Conservation (phyloP, 2,113 vertebrate genomes). For the Emydura subglobosa region DNA sequence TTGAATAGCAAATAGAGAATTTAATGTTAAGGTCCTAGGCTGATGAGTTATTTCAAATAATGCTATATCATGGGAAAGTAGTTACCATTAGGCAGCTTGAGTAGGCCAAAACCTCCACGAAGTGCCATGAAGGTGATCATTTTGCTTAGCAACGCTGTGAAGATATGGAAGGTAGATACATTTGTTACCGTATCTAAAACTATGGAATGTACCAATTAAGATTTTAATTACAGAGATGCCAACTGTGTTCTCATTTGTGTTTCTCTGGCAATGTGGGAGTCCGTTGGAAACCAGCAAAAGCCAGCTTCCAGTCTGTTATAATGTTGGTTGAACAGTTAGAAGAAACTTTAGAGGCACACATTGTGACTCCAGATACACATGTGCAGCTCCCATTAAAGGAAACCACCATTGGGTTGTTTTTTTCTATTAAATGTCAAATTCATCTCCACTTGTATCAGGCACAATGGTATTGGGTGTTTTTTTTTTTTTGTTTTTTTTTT, state of each 20-base stretch:
- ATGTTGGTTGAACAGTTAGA: background rate
- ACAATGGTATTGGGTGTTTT: background rate
- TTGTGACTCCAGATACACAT: too few relatives aligned
- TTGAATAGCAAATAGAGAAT: background rate
- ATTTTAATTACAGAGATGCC: too few relatives aligned
- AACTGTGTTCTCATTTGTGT: background rate
- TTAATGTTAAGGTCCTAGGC: background rate
- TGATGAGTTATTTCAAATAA: background rate
- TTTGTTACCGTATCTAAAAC: background rate
- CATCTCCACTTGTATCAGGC: background rate
- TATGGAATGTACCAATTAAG: background rate
- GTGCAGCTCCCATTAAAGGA: background rate
- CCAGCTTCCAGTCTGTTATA: background rate
- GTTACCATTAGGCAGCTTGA: background rate
- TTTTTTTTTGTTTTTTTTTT: background rate
- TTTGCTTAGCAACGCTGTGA: background rate
- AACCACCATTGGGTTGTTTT: background rate
- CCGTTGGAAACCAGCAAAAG: background rate
- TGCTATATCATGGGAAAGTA: background rate
- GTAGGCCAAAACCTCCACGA: background rate
- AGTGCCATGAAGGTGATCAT: background rate
- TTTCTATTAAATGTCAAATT: background rate
- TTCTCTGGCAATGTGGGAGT: background rate
- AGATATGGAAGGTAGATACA: background rate
- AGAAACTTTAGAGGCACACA: background rate